Evolutionary conservation across 2,888 invertebrate species (phyloP), one percentile per base, ranked within the genome.

Genomic region (Acanthopleura granulata): DNA sequence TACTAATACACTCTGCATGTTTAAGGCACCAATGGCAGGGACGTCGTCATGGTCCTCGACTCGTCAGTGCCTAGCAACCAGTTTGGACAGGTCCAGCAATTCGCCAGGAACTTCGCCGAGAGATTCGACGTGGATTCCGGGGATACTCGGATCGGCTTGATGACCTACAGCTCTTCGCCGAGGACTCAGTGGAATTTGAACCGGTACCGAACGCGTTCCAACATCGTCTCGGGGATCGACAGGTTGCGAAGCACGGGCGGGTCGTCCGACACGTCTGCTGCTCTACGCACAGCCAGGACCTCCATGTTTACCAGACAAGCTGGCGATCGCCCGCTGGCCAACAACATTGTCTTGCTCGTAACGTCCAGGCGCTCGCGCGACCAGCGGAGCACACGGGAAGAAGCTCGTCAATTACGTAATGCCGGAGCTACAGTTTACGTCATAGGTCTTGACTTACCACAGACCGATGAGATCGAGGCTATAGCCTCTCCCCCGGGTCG

Each of bases 1-100:
- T 9, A 40, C 40, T 40, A 40, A 40, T 9, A 40, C 40, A 40
- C 40, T 40, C 40, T 40, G 40, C 40, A 57, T 57, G 3, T n/a
- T 57, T n/a, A 57, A 57, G 57, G 57, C 22, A 57, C 18, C 3
- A n/a, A 57, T 22, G 49, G 77, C 0, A 77, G 79, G 11, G 83
- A 83, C 51, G 75, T 83, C n/a, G 80, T 80, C 3, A 77, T 83
- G 30, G 78, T 79, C 12, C 70, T 83, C 12, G 83, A 83, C 50
- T 50, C 77, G 11, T 83, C 82, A 4, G 80, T 83, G 16, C 75
- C 73, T n/a, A 29, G 72, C 62, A 73, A 72, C 0, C 77, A 82
- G 74, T 83, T 81, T 76, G 49, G 71, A 18, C 71, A 49, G 40
- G 71, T 40, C n/a, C 50, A 49, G 11, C 71, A 49, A 22, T 71